Evolutionary conservation across 2,113 vertebrate species (phyloP), one percentile per base, ranked within the genome.

Genomic region (Sturnira hondurensis): DNA sequence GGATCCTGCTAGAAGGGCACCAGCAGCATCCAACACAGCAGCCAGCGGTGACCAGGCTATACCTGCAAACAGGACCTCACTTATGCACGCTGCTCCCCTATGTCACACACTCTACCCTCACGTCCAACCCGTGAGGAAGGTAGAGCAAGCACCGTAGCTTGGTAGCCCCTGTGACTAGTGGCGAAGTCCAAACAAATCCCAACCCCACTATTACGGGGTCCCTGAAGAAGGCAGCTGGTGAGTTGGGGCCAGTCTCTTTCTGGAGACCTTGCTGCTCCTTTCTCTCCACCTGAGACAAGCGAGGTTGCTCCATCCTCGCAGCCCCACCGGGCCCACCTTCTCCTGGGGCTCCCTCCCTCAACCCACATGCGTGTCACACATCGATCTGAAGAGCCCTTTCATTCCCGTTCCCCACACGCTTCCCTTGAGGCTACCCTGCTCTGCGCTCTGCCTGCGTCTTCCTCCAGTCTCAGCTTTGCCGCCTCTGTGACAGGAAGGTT

Each of bases 321-420:
- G 33, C 45, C 24, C 68, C 24, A 5, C 17, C 0, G 1, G 20
- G 2, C 22, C 4, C 31, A 38, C 36, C 9, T 19, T 33, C 56
- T 31, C n/a, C 45, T 38, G 41, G 73, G 52, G 41, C 24, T 58
- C 56, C 56, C 9, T 31, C 50, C 20, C 33, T 26, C 5, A n/a
- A 5, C 9, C 50, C 58, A 14, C 1, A 0, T 14, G 16, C 0
- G 2, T 1, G 12, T 56, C 33, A 2, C 36, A 2, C 5, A 1
- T 3, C 6, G 11, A 14, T 24, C n/a, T 7, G 1, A 0, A 1
- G 36, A 52, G 9, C 1, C 33, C n/a, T 74, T 38, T 43, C 1
- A 3, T 4, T 24, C 7, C 41, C 3, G 12, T 14, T 19, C 38
- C n/a, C 22, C 38, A 4, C 3, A 7, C 36, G 54, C 31, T 26